phyloP scores from a whole-genome alignment of 37 sponge, comb jelly and placozoan genomes.

The Theonella swinhoei region DNA sequence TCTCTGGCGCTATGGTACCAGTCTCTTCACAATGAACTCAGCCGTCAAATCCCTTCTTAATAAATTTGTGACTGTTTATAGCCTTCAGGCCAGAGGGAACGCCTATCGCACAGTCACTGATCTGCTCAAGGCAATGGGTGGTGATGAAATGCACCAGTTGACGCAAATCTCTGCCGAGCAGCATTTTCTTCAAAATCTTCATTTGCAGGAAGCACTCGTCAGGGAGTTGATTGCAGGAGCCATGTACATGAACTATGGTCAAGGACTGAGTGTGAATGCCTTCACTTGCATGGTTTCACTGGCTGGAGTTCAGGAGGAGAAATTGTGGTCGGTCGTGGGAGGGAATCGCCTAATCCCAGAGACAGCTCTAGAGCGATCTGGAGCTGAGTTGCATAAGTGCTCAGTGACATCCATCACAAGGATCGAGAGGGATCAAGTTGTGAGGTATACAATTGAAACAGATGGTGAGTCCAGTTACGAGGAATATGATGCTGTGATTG shows the following conservation, averaged over 20 bases:
- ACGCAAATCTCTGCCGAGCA: slow-evolving; percentile 64
- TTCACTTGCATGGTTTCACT: slow-evolving; percentile 76
- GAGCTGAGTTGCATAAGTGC: slow-evolving; percentile 46
- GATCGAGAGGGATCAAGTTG: slow-evolving; percentile 3
- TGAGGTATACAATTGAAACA: slow-evolving; percentile 12
- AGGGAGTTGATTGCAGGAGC: slow-evolving; percentile 78
- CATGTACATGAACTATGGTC: slow-evolving; percentile 77
- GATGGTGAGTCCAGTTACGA: not conserved
- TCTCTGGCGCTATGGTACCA: slow-evolving; percentile 71
- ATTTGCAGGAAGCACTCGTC: slow-evolving; percentile 36
- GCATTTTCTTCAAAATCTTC: slow-evolving; percentile 19
- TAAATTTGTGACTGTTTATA: slow-evolving; percentile 72
- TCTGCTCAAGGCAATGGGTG: slow-evolving; percentile 83
- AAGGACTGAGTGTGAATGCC: slow-evolving; percentile 50
- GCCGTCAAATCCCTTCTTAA: slow-evolving; percentile 42
- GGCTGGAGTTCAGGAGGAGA: slow-evolving; percentile 73
- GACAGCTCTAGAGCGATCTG: slow-evolving; percentile 59
- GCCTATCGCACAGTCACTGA: slow-evolving; percentile 73
- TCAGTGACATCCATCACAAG: slow-evolving; percentile 53
- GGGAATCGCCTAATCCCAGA: slow-evolving; percentile 77
- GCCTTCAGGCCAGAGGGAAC: slow-evolving; percentile 58
- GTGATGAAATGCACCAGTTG: slow-evolving; percentile 24
- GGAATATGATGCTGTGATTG: slow-evolving; percentile 77
- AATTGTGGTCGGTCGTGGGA: slow-evolving; percentile 78
- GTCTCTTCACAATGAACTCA: slow-evolving; percentile 40